phyloP scores from a whole-genome alignment of 1,140 invertebrate species.

The Procambarus clarkii region DNA sequence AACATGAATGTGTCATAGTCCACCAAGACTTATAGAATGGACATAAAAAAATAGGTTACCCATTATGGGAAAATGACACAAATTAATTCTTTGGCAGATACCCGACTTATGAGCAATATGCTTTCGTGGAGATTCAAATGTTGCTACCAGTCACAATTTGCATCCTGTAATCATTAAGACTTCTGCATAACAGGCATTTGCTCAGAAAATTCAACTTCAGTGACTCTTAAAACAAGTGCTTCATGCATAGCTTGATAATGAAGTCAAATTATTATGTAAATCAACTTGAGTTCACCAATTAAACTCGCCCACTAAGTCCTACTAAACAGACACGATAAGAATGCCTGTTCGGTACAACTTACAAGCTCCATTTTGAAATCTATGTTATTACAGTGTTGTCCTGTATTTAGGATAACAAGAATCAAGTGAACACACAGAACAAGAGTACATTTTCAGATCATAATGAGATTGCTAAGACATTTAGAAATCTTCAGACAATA shows the following conservation, averaged over 20 bases:
- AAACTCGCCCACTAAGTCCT: slow-evolving; percentile 29
- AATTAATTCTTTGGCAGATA: no score
- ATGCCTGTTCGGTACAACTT: slow-evolving; percentile 42
- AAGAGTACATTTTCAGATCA: slow-evolving; percentile 48
- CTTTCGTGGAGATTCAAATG: neutral
- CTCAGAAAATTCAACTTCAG: neutral
- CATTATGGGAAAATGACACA: no score
- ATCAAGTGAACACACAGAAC: slow-evolving; percentile 55
- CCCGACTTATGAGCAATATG: no score
- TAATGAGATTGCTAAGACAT: slow-evolving; percentile 51
- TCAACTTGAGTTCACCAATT: slow-evolving; percentile 40
- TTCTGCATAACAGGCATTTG: neutral
- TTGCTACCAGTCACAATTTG: neutral
- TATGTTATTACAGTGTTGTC: slow-evolving; percentile 38
- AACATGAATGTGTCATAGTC: no score
- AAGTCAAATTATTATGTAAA: slow-evolving; percentile 7
- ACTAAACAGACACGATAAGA: slow-evolving; percentile 30
- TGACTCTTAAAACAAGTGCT: slow-evolving; percentile 6
- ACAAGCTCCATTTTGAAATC: slow-evolving; percentile 55
- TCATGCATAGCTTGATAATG: slow-evolving; percentile 4
- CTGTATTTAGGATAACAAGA: slow-evolving; percentile 46
- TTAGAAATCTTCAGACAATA: neutral
- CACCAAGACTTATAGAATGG: no score
- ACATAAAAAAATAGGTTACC: no score
- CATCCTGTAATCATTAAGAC: neutral